Evolutionary conservation across 2,888 invertebrate species (phyloP).

Genomic region (Hypomecis atomaria): DNA sequence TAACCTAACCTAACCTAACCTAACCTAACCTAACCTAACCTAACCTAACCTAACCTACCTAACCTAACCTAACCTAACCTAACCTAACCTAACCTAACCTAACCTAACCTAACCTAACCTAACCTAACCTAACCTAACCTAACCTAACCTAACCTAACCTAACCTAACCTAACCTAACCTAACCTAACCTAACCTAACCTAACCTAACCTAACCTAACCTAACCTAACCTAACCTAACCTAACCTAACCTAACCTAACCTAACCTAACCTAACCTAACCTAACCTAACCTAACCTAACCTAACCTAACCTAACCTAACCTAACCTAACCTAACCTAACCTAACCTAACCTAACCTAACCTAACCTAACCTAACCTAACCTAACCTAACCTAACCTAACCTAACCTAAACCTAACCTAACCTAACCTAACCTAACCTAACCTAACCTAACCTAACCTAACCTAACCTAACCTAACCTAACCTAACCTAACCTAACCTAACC

Average conservation of each 20-base stretch:
- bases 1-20: conserved; percentile 36
- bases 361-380: conserved; percentile 37
- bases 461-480: conserved; percentile 46
- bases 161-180: conserved; percentile 39
- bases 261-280: conserved; percentile 37
- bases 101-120: conserved; percentile 36
- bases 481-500: conserved; percentile 46
- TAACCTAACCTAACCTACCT: conserved; percentile 33
- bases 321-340: conserved; percentile 40
- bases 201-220: conserved; percentile 41
- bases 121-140: conserved; percentile 39
- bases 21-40: conserved; percentile 37
- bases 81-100: conserved; percentile 32
- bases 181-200: conserved; percentile 38
- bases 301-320: conserved; percentile 39
- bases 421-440: conserved; percentile 43
- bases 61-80: conserved; percentile 22
- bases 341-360: conserved; percentile 41
- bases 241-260: conserved; percentile 40
- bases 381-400: conserved; percentile 34
- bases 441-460: conserved; percentile 40
- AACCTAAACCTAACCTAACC: conserved; percentile 39
- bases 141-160: conserved; percentile 41
- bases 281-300: conserved; percentile 25
- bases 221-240: conserved; percentile 38